phyloP scores from a whole-genome alignment of 37 sponge, comb jelly and placozoan species.

The Chondrilla cf. caribensis region DNA sequence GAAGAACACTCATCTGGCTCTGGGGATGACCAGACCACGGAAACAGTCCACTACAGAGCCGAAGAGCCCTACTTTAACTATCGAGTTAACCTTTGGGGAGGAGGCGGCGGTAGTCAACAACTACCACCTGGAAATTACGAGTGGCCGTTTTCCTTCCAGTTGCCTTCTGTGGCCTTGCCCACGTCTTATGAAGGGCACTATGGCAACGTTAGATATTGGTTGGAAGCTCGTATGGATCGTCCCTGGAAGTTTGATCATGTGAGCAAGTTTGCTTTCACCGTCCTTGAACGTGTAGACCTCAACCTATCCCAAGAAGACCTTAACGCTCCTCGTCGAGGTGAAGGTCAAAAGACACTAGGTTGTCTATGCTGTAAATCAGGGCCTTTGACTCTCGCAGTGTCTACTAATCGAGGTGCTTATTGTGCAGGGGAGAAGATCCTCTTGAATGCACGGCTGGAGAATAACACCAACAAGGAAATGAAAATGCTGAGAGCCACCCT shows the following conservation, averaged over 20 bases:
- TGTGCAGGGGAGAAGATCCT: conserved; percentile 48
- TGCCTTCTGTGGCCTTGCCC: conserved; percentile 26
- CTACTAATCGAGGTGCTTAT: conserved; percentile 43
- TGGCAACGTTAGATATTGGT: conserved; percentile 51
- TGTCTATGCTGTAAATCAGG: conserved; percentile 71
- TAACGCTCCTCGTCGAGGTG: conserved; percentile 6
- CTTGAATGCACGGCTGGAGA: conserved; percentile 32
- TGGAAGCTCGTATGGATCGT: conserved; percentile 42
- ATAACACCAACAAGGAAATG: conserved; percentile 33
- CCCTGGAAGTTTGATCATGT: conserved; percentile 43
- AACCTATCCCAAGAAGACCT: conserved; percentile 29
- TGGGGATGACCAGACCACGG: conserved; percentile 34
- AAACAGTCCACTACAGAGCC: conserved; percentile 35
- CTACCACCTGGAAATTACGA: conserved; percentile 35
- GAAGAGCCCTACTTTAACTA: neutral
- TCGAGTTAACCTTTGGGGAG: conserved; percentile 19
- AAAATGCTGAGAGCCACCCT: conserved; percentile 30
- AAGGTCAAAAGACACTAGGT: conserved; percentile 48
- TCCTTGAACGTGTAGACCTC: conserved; percentile 42
- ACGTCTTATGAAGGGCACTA: conserved; percentile 14
- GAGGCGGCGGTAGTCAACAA: neutral
- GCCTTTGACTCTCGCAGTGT: conserved; percentile 39
- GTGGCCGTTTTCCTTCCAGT: conserved; percentile 32
- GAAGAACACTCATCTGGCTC: conserved; percentile 32
- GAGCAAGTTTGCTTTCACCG: conserved; percentile 16